These are phyloP conservation scores for Psilanteris sp. DNA, from an alignment of 1,140 invertebrate genomes.

Conservation along the genomic window DNA sequence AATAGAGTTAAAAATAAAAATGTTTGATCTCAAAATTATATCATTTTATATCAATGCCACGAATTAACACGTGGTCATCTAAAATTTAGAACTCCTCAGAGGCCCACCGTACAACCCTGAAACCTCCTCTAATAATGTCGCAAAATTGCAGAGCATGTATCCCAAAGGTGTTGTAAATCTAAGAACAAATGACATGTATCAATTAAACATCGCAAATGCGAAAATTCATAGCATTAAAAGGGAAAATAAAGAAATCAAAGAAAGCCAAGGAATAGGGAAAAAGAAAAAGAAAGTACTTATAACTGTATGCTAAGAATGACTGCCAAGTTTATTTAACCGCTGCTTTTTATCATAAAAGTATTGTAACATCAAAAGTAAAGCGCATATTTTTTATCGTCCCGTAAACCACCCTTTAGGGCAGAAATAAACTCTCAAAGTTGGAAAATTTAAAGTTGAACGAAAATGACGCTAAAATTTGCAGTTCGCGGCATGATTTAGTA, in stretches of 20 bases:
- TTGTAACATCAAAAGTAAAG: slow-evolving; percentile 23
- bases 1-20: too few relatives aligned
- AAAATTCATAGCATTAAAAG: neutral
- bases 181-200: slow-evolving; percentile 27
- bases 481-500: neutral
- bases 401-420: slow-evolving; percentile 24
- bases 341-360: slow-evolving; percentile 23
- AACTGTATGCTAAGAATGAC: slow-evolving; percentile 13
- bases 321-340: slow-evolving; percentile 8
- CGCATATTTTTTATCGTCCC: slow-evolving; percentile 13
- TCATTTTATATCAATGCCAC: slow-evolving; percentile 2
- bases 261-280: neutral
- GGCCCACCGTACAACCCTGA: neutral
- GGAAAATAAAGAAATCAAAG: neutral
- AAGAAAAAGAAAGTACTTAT: neutral
- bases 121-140: slow-evolving; percentile 22
- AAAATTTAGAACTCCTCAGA: slow-evolving; percentile 14
- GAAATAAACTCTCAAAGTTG: slow-evolving; percentile 11
- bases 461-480: slow-evolving; percentile 7
- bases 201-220: slow-evolving; percentile 6
- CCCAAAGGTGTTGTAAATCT: slow-evolving; percentile 13
- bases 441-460: neutral
- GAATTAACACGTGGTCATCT: slow-evolving; percentile 22
- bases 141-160: slow-evolving; percentile 20
- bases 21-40: neutral